Evolutionary conservation across 92 coral and sea anemone species (phyloP), one percentile per base, ranked within the genome.

Genomic region (Muricea muricata): DNA sequence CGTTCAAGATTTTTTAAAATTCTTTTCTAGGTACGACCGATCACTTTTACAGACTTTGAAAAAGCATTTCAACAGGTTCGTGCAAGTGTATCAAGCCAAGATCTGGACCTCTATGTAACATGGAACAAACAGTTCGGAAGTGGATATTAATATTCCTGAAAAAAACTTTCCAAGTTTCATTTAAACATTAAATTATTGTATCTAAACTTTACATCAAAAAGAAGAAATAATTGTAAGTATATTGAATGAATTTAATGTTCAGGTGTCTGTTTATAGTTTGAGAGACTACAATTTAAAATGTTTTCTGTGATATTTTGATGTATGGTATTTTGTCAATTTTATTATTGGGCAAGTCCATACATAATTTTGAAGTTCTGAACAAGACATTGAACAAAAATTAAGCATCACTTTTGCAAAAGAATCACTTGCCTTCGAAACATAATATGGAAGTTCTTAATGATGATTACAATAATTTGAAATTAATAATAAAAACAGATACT

Each of bases 111-210:
- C 34, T 96, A 90, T 86, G 85, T 90, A 6, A 87, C 94, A 39
- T 96, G 99, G 99, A 96, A 96, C 40, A 89, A 85, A 34, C 83
- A 92, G 45, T 96, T 87, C 80, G 99, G 99, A 31, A 96, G 99
- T 76, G 97, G 99, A 35, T 55, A 21, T 39, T 78, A 35, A 29
- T 46, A 39, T n/a, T 18, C 4, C 24, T 7, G n/a, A n/a, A n/a
- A n/a, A n/a, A n/a, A n/a, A n/a, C n/a, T n/a, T n/a, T n/a, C n/a
- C n/a, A 55, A 18, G 50, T 45, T 45, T 45, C 14, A 9, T 45
- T 45, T 45, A 5, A 45, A 45, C 50, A 45, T 17, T 45, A 45
- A 45, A n/a, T 45, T 45, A 8, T 45, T 45, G 50, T 45, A 45
- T 9, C 50, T 45, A 45, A 45, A 2, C 20, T 52, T 52, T 13